phyloP scores from a whole-genome alignment of 2,113 vertebrate species.

The Catharus bicknelli region DNA sequence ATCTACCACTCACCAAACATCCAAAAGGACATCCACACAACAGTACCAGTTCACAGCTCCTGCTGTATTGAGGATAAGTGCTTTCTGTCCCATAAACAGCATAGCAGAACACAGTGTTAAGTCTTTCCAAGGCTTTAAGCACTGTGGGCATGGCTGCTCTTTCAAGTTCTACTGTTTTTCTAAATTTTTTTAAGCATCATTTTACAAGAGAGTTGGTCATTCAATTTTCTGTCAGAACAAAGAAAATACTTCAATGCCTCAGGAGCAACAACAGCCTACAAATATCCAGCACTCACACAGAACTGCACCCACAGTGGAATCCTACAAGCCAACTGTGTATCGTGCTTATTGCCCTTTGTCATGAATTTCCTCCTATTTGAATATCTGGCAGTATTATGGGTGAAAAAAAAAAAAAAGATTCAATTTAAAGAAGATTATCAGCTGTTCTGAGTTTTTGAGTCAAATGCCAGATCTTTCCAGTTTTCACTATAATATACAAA shows the following conservation, averaged over 20 bases:
- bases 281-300: neutral
- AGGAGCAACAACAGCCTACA: neutral
- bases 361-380: constrained; percentile 18
- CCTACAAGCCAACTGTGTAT: neutral
- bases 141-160: neutral
- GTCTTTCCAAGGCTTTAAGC: neutral
- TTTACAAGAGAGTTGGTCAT: neutral
- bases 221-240: neutral
- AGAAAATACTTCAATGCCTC: neutral
- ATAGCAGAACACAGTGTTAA: neutral
- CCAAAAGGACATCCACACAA: neutral
- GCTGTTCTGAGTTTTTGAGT: constrained; percentile 18
- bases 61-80: neutral
- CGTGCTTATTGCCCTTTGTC: neutral
- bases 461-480: constrained; percentile 37
- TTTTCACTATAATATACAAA: constrained; percentile 30
- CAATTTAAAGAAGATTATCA: constrained; percentile 19
- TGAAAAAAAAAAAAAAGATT: neutral
- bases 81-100: neutral
- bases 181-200: neutral
- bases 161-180: neutral
- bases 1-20: neutral
- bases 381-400: neutral
- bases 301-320: neutral
- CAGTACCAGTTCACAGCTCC: neutral